Evolutionary conservation across 2,797 vertebrate species (phyloP), one percentile per base, ranked within the genome.

Genomic region (Lophura swinhoii): DNA sequence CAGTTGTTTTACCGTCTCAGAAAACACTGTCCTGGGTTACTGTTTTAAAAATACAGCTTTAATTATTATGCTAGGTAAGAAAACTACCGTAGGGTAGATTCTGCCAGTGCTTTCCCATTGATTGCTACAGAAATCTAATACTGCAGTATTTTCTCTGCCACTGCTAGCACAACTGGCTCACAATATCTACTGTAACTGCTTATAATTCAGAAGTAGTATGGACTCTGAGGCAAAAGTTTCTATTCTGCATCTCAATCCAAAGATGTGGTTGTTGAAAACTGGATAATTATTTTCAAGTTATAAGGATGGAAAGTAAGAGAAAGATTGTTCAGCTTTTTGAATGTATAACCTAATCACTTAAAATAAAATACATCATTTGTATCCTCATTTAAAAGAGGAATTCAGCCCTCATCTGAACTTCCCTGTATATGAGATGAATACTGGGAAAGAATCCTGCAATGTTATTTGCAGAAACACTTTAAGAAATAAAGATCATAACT

Each of bases 121-220:
- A 93, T 91, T 91, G 49, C 68, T 86, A 29, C 84, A 77, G 84
- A 91, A 91, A 91, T 86, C 87, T 68, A 74, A 92, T 84, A 20
- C 43, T 92, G 82, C 91, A 88, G 70, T 23, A 63, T 91, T 84
- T 93, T 76, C 63, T 68, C 58, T 83, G 72, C 76, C 56, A 12
- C 43, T 72, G 10, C 63, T 90, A 90, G 84, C 58, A 77, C 66
- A 35, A 28, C 58, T 78, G 82, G 63, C 79, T 94, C 51, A 33
- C 48, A 92, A 88, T 13, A 60, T 49, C 92, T 74, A 35, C 82
- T 88, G 88, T 41, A 93, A 35, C 84, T 85, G 67, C 60, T 93
- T 92, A 31, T 10, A 67, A 96, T 94, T 89, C 92, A 70, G 93
- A 46, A 73, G 72, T 69, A 75, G 63, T 81, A n/a, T 48, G 18